phyloP scores from a whole-genome alignment of 2,113 vertebrate genomes.

The Tauraco erythrolophus region DNA sequence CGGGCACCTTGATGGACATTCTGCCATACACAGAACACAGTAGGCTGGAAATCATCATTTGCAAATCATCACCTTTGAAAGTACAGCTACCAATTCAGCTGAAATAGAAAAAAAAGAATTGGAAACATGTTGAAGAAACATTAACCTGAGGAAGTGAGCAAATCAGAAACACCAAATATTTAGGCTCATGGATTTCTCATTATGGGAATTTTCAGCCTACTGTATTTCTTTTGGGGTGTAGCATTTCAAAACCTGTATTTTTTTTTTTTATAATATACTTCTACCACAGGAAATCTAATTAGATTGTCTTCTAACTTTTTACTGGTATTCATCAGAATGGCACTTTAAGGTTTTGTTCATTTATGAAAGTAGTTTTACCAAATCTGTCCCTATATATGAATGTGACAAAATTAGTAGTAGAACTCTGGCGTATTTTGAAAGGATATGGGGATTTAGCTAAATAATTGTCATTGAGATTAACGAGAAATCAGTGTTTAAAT shows the following conservation, averaged over 20 bases:
- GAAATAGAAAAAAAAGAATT: background rate
- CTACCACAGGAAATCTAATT: conserved; percentile 11
- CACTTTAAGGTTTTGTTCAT: background rate
- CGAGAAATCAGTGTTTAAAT: background rate
- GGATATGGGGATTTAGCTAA: background rate
- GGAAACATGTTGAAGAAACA: conserved; percentile 69
- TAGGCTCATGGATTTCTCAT: conserved; percentile 57
- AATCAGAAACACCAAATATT: conserved; percentile 50
- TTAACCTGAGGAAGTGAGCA: conserved; percentile 57
- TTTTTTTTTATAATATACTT: conserved; percentile 36
- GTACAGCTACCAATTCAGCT: conserved; percentile 40
- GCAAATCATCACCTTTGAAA: conserved; percentile 70
- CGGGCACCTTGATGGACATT: conserved; percentile 66
- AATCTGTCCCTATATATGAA: background rate
- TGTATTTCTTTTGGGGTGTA: conserved; percentile 18
- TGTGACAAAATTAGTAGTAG: background rate
- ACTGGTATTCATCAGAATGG: background rate
- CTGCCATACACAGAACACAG: conserved; percentile 34
- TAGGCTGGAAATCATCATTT: conserved; percentile 71
- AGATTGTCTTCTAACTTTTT: background rate
- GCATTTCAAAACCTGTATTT: conserved; percentile 33
- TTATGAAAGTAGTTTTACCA: background rate
- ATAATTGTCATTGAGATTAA: background rate
- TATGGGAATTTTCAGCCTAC: conserved; percentile 39
- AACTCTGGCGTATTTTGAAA: background rate